A percentile compares a stretch with the other conserved stretches of the same genome.
Evolutionary conservation across 2,113 vertebrate genomes (phyloP).

Genomic region (Sturnus vulgaris): DNA sequence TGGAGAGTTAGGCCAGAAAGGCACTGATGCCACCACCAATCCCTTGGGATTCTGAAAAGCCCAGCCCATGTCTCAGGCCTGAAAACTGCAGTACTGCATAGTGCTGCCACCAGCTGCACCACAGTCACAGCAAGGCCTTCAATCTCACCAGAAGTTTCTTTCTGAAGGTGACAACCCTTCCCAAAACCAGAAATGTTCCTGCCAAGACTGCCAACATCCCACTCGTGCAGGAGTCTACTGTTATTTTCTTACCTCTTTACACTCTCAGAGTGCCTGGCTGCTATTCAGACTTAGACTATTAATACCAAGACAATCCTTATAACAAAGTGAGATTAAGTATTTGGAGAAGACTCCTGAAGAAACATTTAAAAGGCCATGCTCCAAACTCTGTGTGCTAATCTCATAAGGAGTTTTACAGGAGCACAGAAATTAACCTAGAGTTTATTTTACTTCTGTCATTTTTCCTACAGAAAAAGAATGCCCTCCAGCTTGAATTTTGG

Average conservation of each 20-base stretch:
- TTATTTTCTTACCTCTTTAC: background rate
- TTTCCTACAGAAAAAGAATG: background rate
- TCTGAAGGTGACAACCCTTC: background rate
- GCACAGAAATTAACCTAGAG: background rate
- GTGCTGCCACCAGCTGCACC: background rate
- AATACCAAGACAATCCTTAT: background rate
- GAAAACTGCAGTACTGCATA: background rate
- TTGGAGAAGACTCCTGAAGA: background rate
- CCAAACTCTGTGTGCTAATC: background rate
- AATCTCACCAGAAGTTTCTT: background rate
- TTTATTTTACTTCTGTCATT: conserved; percentile 16
- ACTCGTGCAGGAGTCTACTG: background rate
- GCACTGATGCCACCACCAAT: accelerated
- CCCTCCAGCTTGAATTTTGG: background rate
- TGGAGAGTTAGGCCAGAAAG: background rate
- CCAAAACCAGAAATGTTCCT: background rate
- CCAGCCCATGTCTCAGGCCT: background rate
- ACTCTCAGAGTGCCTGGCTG: background rate
- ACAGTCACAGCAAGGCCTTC: background rate
- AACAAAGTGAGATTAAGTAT: conserved; percentile 11
- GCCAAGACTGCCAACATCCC: background rate
- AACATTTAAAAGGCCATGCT: background rate
- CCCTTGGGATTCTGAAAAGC: background rate
- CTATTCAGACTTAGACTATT: background rate
- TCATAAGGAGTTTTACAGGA: background rate